Evolutionary conservation across 2,888 invertebrate species (phyloP), one percentile per base, ranked within the genome.

Genomic region (Esperia sulphurella): DNA sequence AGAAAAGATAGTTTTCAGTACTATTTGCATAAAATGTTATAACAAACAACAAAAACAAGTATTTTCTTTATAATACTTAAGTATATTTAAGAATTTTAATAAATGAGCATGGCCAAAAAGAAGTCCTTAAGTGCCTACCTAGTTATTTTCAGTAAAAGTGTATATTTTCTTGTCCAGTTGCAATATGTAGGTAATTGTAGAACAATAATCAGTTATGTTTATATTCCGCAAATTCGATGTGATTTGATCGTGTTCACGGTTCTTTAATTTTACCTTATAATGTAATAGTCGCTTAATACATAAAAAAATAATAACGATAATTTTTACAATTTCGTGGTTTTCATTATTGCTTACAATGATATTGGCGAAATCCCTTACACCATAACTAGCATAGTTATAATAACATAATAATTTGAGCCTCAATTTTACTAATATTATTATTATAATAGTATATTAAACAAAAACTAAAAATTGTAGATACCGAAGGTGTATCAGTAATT

Each of bases 271-370:
- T 31, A 7, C 2, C 31, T 31, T 10, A 5, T 30, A 31, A 31
- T 21, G 5, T 21, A 21, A 55, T n/a, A 35, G 53, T 58, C 54
- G 56, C 63, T 64, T 46, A 35, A 5, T 63, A 65, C 41, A 58
- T 57, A 58, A 60, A 63, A 58, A 50, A 48, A 49, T 52, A 57
- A 61, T 61, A 59, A 69, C 63, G 55, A 68, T 57, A 52, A 52
- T 59, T 52, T 60, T 71, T 68, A 65, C 52, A 59, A 50, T 68
- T 74, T 59, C 57, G 61, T 74, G 68, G 70, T 59, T 63, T 72
- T 75, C 64, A 75, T 75, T 83, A 84, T 83, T 84, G 83, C 82
- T 84, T 83, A 80, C 55, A 71, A 73, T 81, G 79, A 81, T 82
- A 82, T 79, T 78, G 78, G 79, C 78, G 69, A 72, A 63, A 71